phyloP scores from a whole-genome alignment of 1,140 invertebrate genomes.

The Solenopsis invicta region DNA sequence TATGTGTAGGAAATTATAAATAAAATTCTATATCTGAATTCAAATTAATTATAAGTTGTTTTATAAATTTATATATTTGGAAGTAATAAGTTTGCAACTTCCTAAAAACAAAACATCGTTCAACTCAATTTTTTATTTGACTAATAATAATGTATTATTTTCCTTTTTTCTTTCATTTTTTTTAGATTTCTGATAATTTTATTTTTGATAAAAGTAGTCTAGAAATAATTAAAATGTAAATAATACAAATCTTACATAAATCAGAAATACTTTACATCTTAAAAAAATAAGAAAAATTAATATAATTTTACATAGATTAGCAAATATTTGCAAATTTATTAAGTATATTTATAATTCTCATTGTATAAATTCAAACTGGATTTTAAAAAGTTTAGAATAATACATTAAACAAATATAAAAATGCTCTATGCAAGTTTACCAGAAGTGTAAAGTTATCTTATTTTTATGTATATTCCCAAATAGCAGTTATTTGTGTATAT shows the following conservation, averaged over 20 bases:
- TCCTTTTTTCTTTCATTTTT: background rate
- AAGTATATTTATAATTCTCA: background rate
- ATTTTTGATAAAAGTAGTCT: background rate
- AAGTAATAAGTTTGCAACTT: background rate
- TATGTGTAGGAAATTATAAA: background rate
- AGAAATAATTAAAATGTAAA: background rate
- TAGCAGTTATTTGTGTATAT: background rate
- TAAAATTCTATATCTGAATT: background rate
- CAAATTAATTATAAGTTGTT: background rate
- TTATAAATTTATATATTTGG: conserved; percentile 9
- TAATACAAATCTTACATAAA: background rate
- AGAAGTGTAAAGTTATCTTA: background rate
- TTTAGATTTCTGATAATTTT: too few species aligned
- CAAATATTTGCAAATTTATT: background rate
- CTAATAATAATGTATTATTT: background rate
- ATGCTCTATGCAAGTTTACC: background rate
- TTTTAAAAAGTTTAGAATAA: conserved; percentile 5
- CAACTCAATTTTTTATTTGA: background rate
- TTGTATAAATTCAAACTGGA: background rate
- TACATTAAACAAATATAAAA: background rate
- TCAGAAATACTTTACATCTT: background rate
- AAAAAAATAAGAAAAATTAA: background rate
- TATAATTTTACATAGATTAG: background rate
- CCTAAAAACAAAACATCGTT: conserved; percentile 13
- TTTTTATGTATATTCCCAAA: background rate